Percentiles rank a stretch among this genome's conserved stretches.
phyloP scores from a whole-genome alignment of 2,797 vertebrate genomes.

The Enteromius trimaculatus region DNA sequence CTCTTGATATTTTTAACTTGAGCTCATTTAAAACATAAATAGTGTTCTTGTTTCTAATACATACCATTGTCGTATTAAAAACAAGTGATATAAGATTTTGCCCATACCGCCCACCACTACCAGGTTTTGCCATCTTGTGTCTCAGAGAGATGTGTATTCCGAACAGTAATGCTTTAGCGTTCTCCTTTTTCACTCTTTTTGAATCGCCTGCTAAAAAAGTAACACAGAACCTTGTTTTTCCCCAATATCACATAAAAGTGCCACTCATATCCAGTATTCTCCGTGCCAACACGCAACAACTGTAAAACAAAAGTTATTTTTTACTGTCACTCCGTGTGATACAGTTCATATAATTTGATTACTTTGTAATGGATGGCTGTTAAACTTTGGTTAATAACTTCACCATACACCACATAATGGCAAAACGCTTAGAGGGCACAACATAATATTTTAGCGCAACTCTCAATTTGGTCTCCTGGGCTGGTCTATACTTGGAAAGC shows the following conservation, averaged over 20 bases:
- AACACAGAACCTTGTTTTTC: conserved; percentile 18
- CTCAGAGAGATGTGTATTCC: background rate
- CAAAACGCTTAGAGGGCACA: conserved; percentile 46
- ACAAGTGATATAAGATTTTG: background rate
- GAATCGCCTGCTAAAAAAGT: conserved; percentile 8
- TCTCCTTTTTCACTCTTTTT: background rate
- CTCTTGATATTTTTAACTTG: background rate
- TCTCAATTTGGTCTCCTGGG: conserved; percentile 18
- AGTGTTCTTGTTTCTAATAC: background rate
- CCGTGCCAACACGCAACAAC: conserved; percentile 6
- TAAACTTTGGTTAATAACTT: conserved; percentile 30
- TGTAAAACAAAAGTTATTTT: conserved; percentile 24
- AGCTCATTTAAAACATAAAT: background rate
- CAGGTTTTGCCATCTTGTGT: background rate
- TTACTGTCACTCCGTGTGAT: conserved; percentile 16
- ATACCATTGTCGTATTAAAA: background rate
- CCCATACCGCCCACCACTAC: background rate
- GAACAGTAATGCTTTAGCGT: background rate
- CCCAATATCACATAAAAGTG: conserved; percentile 3
- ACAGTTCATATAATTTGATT: conserved; percentile 30
- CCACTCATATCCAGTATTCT: background rate
- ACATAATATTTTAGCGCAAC: conserved; percentile 24
- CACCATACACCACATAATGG: conserved; percentile 16
- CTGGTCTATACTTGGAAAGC: conserved; percentile 19
- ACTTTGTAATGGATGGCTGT: conserved; percentile 34